These are phyloP conservation scores for Aelia acuminata DNA, from an alignment of 2,888 invertebrate species.

Conservation along the genomic window DNA sequence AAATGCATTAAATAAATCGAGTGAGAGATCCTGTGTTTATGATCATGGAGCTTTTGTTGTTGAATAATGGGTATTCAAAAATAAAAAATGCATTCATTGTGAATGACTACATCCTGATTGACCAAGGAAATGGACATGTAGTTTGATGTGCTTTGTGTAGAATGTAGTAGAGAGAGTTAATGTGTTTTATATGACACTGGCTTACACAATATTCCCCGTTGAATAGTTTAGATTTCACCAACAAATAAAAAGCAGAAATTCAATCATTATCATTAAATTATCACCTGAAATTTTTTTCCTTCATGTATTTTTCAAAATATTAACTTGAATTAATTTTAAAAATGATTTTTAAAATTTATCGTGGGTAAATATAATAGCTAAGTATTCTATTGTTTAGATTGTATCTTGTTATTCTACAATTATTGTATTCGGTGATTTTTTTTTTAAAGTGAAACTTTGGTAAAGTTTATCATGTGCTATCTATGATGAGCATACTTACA, in stretches of 20 bases:
- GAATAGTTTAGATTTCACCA: background rate
- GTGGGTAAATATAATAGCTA: too few species aligned
- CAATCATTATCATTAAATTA: too few species aligned
- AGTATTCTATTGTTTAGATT: too few species aligned
- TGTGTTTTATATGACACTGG: background rate
- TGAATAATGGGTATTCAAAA: background rate
- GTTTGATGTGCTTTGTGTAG: background rate
- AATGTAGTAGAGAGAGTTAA: background rate
- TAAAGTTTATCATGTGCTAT: too few species aligned
- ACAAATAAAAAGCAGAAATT: background rate
- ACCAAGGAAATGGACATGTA: background rate
- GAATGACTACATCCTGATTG: conserved; percentile 11
- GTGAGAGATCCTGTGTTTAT: background rate
- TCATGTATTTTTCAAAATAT: too few species aligned
- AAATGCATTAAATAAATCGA: background rate
- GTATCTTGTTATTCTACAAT: too few species aligned
- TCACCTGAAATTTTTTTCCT: too few species aligned
- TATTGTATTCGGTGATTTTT: too few species aligned
- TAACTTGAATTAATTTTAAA: too few species aligned
- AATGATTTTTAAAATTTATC: too few species aligned
- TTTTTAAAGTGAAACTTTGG: too few species aligned
- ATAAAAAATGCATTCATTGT: background rate
- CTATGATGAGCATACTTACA: too few species aligned
- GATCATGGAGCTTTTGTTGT: background rate
- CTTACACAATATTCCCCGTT: background rate